Evolutionary conservation across 1,140 invertebrate species (phyloP), one percentile per base, ranked within the genome.

Genomic region (Armadillidium nasatum): DNA sequence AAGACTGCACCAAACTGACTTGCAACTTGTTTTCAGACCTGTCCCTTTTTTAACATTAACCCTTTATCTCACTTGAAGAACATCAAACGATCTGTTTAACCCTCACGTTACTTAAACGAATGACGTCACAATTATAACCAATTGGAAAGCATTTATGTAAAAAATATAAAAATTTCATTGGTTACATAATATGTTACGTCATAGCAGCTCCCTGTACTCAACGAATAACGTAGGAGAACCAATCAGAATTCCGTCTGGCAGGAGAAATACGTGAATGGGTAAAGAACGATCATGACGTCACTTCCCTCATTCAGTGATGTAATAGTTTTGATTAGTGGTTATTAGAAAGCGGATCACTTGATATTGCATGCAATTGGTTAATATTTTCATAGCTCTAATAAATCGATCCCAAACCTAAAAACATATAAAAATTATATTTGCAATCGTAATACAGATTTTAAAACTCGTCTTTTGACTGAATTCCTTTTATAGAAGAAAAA

Each of bases 11-110:
- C 7, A 19, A 60, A 60, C 19, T 60, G 50, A 60, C 50, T 60
- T 60, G 50, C 50, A 60, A 60, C 50, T 60, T 60, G 50, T 60
- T 60, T 60, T 60, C 50, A 60, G 50, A 60, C 50, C 50, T 60
- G 50, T 15, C 50, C 19, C 50, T 60, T 60, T 60, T 60, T 60
- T 60, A 60, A 60, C 50, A 60, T 60, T 60, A 60, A 60, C 50
- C 50, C 50, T 60, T 60, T 60, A 33, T 33, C 19, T 60, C 19
- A 60, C 50, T 60, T 60, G 50, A 60, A 60, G 50, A 60, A 60
- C 50, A 60, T 60, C 50, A 19, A 60, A 60, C 50, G 11, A 60
- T 60, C 50, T 60, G 50, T 60, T 60, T 15, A 15, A 2, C 50
- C 50, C 50, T 60, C 19, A 60, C 50, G 50, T 60, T 19, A 60